Base-by-base conservation (phyloP, 2,888 invertebrate species). In the Scaeva pyrastri region DNA sequence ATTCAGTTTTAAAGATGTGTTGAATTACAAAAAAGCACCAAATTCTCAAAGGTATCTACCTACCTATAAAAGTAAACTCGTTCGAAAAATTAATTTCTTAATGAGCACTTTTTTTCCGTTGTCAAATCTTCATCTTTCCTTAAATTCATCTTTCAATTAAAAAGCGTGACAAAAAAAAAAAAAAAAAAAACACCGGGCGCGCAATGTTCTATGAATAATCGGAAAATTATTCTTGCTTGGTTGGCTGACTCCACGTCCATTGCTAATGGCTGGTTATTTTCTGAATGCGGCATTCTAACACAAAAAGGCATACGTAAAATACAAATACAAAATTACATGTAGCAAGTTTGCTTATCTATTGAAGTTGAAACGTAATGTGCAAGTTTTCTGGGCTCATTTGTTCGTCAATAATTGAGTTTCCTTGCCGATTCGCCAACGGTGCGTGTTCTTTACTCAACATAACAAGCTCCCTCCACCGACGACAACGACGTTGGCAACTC, bases 141-240 rank as follows among this genome's bases (percentile, higher is more conserved):
- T 39, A 19, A 8, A 23, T 21, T 52, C 23, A 23, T 52, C n/a
- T 52, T n/a, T 7, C 14, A 52, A 14, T 23, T 23, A 23, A 50
- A 19, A 50, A 26, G n/a, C 2, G 14, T 26, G 50, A 14, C 12
- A 19, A 11, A 48, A 50, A 50, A 31, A 31, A 5, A 50, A 50
- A 31, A 31, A 5, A 50, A 50, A 41, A 50, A 16, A 19, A 23
- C 52, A 71, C 26, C 52, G 43, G 41, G 62, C 71, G 62, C 71
- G 52, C 50, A 76, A 50, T 52, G 21, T 70, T 23, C 50, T 39
- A 41, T 70, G 70, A 70, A 48, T 77, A 70, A 41, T 70, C 19
- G 41, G n/a, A 70, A 76, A 58, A 41, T 48, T 7, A 50, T 58
- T 76, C 12, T 62, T 62, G 68, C 76, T 60, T 48, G 48, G 39